phyloP scores from a whole-genome alignment of 2,797 vertebrate genomes.

The Limosa lapponica region DNA sequence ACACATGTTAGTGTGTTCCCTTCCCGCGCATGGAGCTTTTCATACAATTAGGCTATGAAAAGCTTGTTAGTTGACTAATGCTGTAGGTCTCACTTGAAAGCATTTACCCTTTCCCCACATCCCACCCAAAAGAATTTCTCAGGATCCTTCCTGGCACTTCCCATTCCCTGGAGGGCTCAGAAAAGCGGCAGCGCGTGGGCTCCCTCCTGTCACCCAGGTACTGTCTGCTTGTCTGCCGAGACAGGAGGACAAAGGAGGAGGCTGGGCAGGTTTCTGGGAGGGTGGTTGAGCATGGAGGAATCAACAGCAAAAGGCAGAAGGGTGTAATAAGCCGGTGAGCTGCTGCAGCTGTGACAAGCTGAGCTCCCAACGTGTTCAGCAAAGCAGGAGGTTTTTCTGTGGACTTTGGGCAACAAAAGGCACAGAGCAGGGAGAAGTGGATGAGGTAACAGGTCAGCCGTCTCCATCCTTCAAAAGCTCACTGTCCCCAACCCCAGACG shows the following conservation, averaged over 20 bases:
- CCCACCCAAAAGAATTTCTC: background rate
- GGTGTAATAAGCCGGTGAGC: background rate
- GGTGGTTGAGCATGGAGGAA: background rate
- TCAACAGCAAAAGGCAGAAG: background rate
- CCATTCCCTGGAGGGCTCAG: background rate
- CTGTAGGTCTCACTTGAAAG: background rate
- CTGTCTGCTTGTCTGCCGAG: background rate
- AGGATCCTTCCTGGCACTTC: background rate
- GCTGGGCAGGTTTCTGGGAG: background rate
- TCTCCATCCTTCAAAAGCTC: background rate
- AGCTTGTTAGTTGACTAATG: background rate
- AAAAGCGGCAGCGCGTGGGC: background rate
- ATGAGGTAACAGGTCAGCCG: background rate
- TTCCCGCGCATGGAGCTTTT: background rate
- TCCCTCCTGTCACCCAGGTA: background rate
- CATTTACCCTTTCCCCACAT: background rate
- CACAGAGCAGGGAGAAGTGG: background rate
- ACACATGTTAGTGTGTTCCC: background rate
- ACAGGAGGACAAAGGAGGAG: constrained; percentile 7
- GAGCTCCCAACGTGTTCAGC: background rate
- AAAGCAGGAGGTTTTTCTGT: background rate
- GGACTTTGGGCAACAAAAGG: background rate
- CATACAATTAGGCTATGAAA: background rate
- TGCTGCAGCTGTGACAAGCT: background rate
- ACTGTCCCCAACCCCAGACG: fast-evolving